phyloP scores from a whole-genome alignment of 1,140 invertebrate species.

The Diorhabda sublineata region DNA sequence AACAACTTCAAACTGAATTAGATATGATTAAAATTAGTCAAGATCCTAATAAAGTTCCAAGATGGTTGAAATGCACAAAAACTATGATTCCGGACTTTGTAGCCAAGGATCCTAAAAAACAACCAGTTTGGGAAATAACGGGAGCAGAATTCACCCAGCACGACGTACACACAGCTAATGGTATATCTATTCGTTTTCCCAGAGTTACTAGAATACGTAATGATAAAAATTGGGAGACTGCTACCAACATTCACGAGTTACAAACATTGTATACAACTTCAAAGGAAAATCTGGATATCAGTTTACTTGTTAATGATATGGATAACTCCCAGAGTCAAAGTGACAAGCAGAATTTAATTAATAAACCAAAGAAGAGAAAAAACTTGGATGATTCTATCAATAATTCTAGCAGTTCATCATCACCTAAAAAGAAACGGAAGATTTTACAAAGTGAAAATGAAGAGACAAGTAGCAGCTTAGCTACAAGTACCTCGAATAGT shows the following conservation, averaged over 20 bases:
- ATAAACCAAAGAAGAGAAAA: conserved; percentile 19
- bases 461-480: not conserved
- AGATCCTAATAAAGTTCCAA: conserved; percentile 65
- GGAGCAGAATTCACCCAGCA: conserved; percentile 88
- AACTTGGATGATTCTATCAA: not conserved
- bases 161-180: conserved; percentile 83
- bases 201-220: conserved; percentile 76
- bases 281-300: conserved; percentile 63
- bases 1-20: conserved; percentile 69
- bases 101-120: conserved; percentile 73
- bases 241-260: conserved; percentile 74
- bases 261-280: conserved; percentile 62
- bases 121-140: conserved; percentile 91
- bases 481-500: not conserved
- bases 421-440: conserved; percentile 11
- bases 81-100: conserved; percentile 86
- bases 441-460: not conserved
- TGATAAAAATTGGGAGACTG: conserved; percentile 81
- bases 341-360: conserved; percentile 24
- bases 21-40: conserved; percentile 80
- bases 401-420: not conserved
- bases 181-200: conserved; percentile 91
- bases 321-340: conserved; percentile 44
- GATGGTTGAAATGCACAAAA: conserved; percentile 80
- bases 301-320: conserved; percentile 53